Percentiles rank a stretch among this genome's conserved stretches.
Conservation (phyloP, 2,888 invertebrate species). For the Xanthia togata region DNA sequence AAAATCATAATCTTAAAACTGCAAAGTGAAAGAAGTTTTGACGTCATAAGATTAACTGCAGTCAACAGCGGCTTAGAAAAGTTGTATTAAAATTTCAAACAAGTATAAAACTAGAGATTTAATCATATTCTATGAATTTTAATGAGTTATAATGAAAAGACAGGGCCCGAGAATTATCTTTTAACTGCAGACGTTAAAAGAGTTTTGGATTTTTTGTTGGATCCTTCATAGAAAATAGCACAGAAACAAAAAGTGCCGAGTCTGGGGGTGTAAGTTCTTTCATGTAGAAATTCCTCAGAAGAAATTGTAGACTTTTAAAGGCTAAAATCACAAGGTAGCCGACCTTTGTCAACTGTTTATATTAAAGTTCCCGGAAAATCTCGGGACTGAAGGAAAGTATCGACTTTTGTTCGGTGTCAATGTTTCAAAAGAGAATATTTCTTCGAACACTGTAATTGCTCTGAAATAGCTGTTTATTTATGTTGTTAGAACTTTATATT, state of each 20-base stretch:
- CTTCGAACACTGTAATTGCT: neutral
- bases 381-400: no score
- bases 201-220: constrained; percentile 9
- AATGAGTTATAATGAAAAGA: constrained; percentile 54
- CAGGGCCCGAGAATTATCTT: constrained; percentile 43
- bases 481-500: neutral
- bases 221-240: constrained; percentile 6
- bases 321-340: constrained; percentile 1
- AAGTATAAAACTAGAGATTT: constrained; percentile 56
- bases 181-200: constrained; percentile 37
- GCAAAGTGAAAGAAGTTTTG: constrained; percentile 40
- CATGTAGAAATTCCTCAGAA: neutral
- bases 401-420: neutral
- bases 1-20: constrained; percentile 6
- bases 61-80: constrained; percentile 49
- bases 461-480: neutral
- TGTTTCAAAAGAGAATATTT: constrained; percentile 1
- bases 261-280: constrained; percentile 4
- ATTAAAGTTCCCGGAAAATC: constrained; percentile 1
- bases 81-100: constrained; percentile 46
- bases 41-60: constrained; percentile 50
- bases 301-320: constrained; percentile 6
- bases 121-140: constrained; percentile 64
- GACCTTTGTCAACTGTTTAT: neutral
- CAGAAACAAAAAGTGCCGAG: neutral